These are phyloP conservation scores for Callipepla squamata DNA, from an alignment of 2,113 vertebrate species.

Conservation along the genomic window DNA sequence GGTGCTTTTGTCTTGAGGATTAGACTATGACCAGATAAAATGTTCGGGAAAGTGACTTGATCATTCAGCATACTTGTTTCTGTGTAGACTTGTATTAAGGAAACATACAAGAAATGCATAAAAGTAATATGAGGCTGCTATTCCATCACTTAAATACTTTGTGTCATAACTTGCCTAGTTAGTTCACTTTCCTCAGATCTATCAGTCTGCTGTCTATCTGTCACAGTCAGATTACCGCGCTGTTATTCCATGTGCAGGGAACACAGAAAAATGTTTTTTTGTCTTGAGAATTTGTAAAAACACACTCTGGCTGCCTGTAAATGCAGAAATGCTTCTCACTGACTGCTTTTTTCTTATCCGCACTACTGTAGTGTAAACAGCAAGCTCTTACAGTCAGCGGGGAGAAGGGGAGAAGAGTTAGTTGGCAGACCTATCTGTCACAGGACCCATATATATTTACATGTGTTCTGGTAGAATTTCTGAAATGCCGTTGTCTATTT, in stretches of 20 bases:
- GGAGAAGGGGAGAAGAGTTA: background rate
- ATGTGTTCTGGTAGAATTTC: background rate
- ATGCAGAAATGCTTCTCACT: background rate
- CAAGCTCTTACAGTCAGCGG: fast-evolving
- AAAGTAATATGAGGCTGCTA: background rate
- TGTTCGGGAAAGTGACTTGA: background rate
- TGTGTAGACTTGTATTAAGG: background rate
- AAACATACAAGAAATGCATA: background rate
- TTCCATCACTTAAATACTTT: background rate
- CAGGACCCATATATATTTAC: background rate
- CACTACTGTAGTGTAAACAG: background rate
- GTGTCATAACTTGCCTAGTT: background rate
- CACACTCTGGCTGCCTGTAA: background rate
- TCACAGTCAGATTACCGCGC: background rate
- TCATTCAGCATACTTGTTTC: background rate
- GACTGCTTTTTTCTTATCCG: background rate
- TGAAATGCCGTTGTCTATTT: background rate
- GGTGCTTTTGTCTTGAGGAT: background rate
- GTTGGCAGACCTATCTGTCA: background rate
- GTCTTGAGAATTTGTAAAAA: background rate
- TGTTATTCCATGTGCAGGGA: background rate
- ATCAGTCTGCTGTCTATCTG: background rate
- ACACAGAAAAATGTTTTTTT: background rate
- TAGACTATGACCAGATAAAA: background rate
- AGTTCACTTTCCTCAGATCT: background rate